Conservation (phyloP, 1,140 invertebrate species). For the Nephila pilipes region DNA sequence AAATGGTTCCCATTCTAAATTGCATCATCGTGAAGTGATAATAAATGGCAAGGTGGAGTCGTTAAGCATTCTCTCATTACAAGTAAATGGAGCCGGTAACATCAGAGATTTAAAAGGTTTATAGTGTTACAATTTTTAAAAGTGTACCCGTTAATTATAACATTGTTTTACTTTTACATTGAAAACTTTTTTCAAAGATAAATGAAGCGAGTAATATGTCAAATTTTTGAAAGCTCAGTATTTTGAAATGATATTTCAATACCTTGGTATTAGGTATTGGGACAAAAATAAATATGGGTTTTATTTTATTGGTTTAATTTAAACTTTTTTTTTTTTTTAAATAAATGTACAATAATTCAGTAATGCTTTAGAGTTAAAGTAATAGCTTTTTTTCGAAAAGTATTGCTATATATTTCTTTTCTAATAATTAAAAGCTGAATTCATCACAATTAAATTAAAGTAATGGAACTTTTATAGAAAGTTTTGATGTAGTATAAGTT, state of each 20-base stretch:
- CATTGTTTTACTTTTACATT: slow-evolving; percentile 25
- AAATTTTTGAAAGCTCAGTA: not conserved
- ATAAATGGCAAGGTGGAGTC: slow-evolving; percentile 61
- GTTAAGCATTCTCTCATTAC: slow-evolving; percentile 65
- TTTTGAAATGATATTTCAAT: not conserved
- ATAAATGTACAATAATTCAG: not conserved
- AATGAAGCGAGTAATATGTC: slow-evolving; percentile 2
- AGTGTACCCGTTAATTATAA: slow-evolving; percentile 6
- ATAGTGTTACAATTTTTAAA: slow-evolving; percentile 49
- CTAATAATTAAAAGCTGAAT: too few species aligned
- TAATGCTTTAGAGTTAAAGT: too few species aligned
- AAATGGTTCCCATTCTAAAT: slow-evolving; percentile 61
- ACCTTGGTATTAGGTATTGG: too few species aligned
- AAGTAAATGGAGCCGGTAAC: slow-evolving; percentile 63
- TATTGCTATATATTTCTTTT: too few species aligned
- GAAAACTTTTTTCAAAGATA: not conserved
- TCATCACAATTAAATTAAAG: too few species aligned
- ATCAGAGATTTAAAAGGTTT: slow-evolving; percentile 61
- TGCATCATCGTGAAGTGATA: slow-evolving; percentile 68
- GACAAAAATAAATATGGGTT: not conserved
- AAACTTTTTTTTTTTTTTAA: not conserved
- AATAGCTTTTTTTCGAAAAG: too few species aligned
- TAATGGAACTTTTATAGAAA: too few species aligned
- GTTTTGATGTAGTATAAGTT: too few species aligned
- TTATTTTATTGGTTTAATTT: not conserved